A percentile compares a stretch with the other conserved stretches of the same genome.
Evolutionary conservation across 2,797 vertebrate species (phyloP).

Genomic region (Orientallactaga sibirica): DNA sequence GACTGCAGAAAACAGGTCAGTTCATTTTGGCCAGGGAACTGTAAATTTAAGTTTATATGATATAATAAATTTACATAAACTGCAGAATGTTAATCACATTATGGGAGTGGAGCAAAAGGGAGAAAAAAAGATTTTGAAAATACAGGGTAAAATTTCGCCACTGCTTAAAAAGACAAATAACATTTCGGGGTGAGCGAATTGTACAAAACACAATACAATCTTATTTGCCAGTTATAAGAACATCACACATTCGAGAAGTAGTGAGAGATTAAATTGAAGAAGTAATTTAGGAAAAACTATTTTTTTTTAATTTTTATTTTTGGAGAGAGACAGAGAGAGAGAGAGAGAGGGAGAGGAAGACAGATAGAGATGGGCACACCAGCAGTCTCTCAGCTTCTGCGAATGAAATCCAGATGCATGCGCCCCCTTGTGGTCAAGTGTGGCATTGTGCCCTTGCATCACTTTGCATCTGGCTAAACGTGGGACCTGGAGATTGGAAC

Average conservation of each 20-base stretch:
- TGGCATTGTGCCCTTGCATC: no score
- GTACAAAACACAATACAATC: neutral
- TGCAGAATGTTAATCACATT: neutral
- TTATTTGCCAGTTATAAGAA: neutral
- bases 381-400: no score
- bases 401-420: no score
- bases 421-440: no score
- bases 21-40: neutral
- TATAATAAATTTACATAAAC: constrained; percentile 3
- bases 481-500: no score
- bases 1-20: neutral
- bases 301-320: no score
- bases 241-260: neutral
- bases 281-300: neutral
- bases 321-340: no score
- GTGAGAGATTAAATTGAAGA: neutral
- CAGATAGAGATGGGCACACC: no score
- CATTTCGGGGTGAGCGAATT: neutral
- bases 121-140: neutral
- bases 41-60: constrained; percentile 17
- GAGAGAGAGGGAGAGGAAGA: no score
- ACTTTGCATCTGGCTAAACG: no score
- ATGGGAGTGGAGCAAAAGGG: neutral
- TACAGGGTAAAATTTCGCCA: neutral
- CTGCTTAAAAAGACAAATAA: neutral